Percentiles rank a stretch among this genome's conserved stretches.
Conservation (phyloP, 1,140 invertebrate species). For the Euglossa dilemma region DNA sequence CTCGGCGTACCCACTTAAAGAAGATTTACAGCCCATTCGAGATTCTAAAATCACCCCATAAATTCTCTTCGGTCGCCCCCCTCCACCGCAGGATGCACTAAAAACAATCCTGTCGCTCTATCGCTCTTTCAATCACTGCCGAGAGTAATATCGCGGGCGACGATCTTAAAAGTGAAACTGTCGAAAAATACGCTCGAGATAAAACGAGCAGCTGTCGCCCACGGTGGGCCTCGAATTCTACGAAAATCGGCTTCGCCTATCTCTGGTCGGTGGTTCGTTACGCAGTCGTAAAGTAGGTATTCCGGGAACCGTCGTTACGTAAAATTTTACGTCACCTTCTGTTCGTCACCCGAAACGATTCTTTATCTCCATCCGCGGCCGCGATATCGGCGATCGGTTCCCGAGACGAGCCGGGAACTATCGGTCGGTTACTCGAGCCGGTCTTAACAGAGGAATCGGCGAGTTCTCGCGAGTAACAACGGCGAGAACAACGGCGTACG, state of each 20-base stretch:
- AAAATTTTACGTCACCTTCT: conserved; percentile 29
- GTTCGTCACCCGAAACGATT: conserved; percentile 21
- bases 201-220: background rate
- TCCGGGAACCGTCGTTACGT: conserved; percentile 26
- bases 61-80: conserved; percentile 1
- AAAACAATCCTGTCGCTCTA: conserved; percentile 8
- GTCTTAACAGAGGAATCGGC: conserved; percentile 13
- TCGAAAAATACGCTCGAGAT: conserved; percentile 27
- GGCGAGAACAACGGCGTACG: conserved; percentile 13
- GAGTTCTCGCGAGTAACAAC: conserved; percentile 16
- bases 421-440: conserved; percentile 27
- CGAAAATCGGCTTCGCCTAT: background rate
- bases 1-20: background rate
- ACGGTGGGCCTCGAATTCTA: background rate
- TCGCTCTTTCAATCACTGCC: conserved; percentile 10
- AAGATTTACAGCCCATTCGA: conserved; percentile 16
- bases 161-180: conserved; percentile 41
- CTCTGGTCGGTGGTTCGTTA: conserved; percentile 9
- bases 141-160: conserved; percentile 9
- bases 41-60: conserved; percentile 5
- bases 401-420: too few relatives aligned
- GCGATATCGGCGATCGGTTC: conserved; percentile 11
- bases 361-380: background rate
- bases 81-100: background rate
- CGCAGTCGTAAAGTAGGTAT: conserved; percentile 26